Evolutionary conservation across 2,113 vertebrate genomes (phyloP).

Genomic region (Cebidichthys violaceus): DNA sequence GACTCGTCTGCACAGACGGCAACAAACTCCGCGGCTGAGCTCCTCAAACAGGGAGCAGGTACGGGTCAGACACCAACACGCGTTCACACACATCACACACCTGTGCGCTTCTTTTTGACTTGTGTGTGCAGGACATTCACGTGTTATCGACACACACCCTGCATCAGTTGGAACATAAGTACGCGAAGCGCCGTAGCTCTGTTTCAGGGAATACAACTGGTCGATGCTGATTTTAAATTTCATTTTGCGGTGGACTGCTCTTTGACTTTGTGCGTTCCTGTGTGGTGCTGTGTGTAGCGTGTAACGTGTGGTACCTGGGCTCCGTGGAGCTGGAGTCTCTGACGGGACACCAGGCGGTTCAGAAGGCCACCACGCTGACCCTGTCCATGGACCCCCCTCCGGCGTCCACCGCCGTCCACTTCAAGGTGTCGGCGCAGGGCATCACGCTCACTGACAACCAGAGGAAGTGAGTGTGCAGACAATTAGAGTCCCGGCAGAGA

Average conservation of each 20-base stretch:
- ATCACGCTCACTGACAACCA: slow-evolving; percentile 98
- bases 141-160: neutral
- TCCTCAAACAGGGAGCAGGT: slow-evolving; percentile 98
- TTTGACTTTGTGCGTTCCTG: neutral
- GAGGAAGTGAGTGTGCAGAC: slow-evolving; percentile 88
- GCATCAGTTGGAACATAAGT: neutral
- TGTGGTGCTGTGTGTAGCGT: slow-evolving; percentile 78
- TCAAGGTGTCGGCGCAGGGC: slow-evolving; percentile 96
- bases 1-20: slow-evolving; percentile 86
- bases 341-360: slow-evolving; percentile 93
- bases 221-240: no score
- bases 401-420: slow-evolving; percentile 91
- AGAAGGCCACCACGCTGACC: slow-evolving; percentile 89
- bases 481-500: neutral
- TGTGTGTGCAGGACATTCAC: neutral
- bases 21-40: slow-evolving; percentile 92
- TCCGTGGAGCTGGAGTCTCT: slow-evolving; percentile 95
- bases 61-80: neutral
- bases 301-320: slow-evolving; percentile 97
- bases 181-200: neutral
- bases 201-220: neutral
- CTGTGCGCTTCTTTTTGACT: slow-evolving; percentile 1
- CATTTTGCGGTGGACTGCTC: neutral
- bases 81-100: neutral
- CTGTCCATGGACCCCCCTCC: slow-evolving; percentile 87